Base-by-base conservation (phyloP, 2,888 invertebrate genomes). In the Lamellibrachia columna region DNA sequence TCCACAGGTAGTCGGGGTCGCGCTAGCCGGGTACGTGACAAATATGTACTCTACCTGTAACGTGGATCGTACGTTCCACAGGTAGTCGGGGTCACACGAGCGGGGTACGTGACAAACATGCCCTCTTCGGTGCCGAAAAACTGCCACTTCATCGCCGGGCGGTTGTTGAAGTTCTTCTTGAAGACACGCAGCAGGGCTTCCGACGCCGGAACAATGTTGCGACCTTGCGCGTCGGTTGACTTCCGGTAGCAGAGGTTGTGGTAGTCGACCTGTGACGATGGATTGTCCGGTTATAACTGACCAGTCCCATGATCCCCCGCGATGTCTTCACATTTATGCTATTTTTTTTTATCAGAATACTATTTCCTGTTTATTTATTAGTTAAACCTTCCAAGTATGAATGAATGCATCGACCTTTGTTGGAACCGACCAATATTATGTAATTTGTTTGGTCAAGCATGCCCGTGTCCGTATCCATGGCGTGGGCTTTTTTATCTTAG, bases 81-180 rank as follows among this genome's bases (percentile, higher is more conserved):
- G 9, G 40, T 58, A 3, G 11, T 3, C 6, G 40, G 75, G 8
- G 8, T 11, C 9, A 22, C 8, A 28, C 52, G 52, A n/a, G 92
- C 92, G 22, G 92, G 92, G 52, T 75, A 92, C 92, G 75, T 58
- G 11, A 90, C 75, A 28, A 92, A 40, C 52, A 75, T 90, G 90
- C 92, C 92, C 8, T 92, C 58, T n/a, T 92, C 92, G 75, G 28
- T 58, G 22, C 92, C 92, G 92, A 92, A 92, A 15, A 60, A 92
- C 8, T 92, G 92, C 92, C 92, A 92, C 52, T 92, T 92, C 40
- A 92, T 53, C 58, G 52, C 53, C 55, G 52, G 28, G 53, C 22
- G 11, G 1, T 22, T 15, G 6, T 75, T 6, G 75, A 22, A 15
- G 75, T 75, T 75, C 15, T 75, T 75, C 75, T 22, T 75, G 75